Evolutionary conservation across 2,797 vertebrate species (phyloP), one percentile per base, ranked within the genome.

Genomic region (Eulemur albifrons): DNA sequence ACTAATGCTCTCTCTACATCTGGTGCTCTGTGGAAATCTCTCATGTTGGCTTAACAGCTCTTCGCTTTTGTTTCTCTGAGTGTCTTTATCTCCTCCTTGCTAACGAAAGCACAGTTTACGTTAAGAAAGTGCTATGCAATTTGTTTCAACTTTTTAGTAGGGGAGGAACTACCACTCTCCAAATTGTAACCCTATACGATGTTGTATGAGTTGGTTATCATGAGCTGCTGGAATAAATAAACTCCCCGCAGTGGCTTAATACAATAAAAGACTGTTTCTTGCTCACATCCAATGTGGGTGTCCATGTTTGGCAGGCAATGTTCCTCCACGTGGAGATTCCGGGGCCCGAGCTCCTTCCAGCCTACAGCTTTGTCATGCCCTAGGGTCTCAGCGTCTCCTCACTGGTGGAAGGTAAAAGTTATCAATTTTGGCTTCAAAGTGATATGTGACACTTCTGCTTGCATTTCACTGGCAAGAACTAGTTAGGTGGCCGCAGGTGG

Each of bases 101-200:
- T 15, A 3, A 43, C 3, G 4, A 5, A 40, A 81, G 81, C 65
- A 11, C 45, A 48, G 38, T 70, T 63, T 73, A 40, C 20, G 5
- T 40, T 54, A 11, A 84, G 52, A 45, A 40, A 27, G 83, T 48
- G n/a, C 11, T 4, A 0, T 38, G 65, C 4, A 2, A 6, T 72
- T 43, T 43, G 23, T 67, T 86, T 45, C 32, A 38, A 7, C 30
- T 59, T 85, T 35, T 61, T 10, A 10, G 5, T 15, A 12, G 3
- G 38, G 17, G 30, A 0, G 10, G 85, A 72, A 23, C 30, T 54
- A 30, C 59, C 21, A 81, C 54, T 57, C n/a, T 67, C 11, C 15
- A 10, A 2, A 57, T 7, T 4, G 50, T 20, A 18, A 45, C 59
- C 11, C 32, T 4, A 0, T 12, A 7, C 1, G 0, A 0, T 2